Evolutionary conservation across 1,140 invertebrate species (phyloP).

Genomic region (Metopolophium dirhodum): DNA sequence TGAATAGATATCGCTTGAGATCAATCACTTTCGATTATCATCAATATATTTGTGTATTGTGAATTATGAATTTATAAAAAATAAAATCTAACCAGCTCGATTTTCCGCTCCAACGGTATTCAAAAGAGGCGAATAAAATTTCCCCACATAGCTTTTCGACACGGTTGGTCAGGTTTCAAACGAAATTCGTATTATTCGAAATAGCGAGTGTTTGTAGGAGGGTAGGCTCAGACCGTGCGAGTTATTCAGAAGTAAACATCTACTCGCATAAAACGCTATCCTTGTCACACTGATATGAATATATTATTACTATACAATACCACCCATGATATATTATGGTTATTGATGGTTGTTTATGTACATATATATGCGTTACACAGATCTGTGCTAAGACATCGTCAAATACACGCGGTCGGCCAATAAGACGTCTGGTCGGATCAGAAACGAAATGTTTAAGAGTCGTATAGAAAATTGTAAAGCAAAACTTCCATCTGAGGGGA

Average conservation of each 20-base stretch:
- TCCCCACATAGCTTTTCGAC: neutral
- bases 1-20: neutral
- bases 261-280: neutral
- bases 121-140: neutral
- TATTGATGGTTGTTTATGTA: neutral
- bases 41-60: neutral
- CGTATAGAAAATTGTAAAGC: neutral
- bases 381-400: neutral
- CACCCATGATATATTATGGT: neutral
- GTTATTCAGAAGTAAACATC: neutral
- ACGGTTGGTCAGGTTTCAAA: slow-evolving; percentile 22
- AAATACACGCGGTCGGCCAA: neutral
- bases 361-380: neutral
- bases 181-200: slow-evolving; percentile 26
- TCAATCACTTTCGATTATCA: slow-evolving; percentile 32
- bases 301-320: neutral
- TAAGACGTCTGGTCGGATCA: neutral
- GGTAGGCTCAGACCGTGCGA: neutral
- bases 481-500: neutral
- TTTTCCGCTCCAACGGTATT: neutral
- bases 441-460: neutral
- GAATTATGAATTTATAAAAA: neutral
- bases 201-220: neutral
- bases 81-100: slow-evolving; percentile 28
- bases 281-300: neutral